Base-by-base conservation (phyloP, 2,888 invertebrate genomes). In the Icerya purchasi region DNA sequence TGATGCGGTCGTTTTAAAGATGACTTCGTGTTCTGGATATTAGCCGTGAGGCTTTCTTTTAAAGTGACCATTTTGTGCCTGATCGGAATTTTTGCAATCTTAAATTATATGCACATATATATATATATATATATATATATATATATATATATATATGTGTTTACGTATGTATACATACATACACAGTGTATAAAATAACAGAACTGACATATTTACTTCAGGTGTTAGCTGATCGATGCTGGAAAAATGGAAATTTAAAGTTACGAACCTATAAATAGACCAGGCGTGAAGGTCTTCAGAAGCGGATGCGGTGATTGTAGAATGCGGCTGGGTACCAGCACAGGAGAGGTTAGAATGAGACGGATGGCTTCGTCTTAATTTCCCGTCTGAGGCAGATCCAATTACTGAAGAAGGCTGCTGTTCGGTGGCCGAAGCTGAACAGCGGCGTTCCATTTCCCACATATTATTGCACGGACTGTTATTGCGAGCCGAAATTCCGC, bases 271-370 rank as follows among this genome's bases (percentile, higher is more conserved):
- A 75, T 88, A 88, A 71, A 93, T 93, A 65, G 91, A 91, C 93
- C 93, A 93, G 62, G 92, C 92, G 72, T 93, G 92, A 62, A 93
- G 78, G 71, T 92, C 92, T 71, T 92, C 91, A 57, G 86, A 87
- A 66, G 88, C 86, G 70, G 86, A 69, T 57, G 66, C 67, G 19
- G 66, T 64, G 63, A 67, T 65, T 10, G 66, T 65, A 2, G 65
- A 59, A 62, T 62, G 62, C 54, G 66, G 65, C 53, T 64, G 63
- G n/a, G 64, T 63, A 25, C 62, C 63, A 3, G 64, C 62, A 8
- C 8, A 36, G 5, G 36, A 36, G 5, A 36, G 36, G 22, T 60
- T 55, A 21, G 53, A 53, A 19, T 56, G 56, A 20, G 58, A 58
- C 18, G 56, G 50, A 53, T 60, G 60, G 23, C 60, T 60, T n/a